Conservation (phyloP, 1,140 invertebrate species). For the Ips typographus region DNA sequence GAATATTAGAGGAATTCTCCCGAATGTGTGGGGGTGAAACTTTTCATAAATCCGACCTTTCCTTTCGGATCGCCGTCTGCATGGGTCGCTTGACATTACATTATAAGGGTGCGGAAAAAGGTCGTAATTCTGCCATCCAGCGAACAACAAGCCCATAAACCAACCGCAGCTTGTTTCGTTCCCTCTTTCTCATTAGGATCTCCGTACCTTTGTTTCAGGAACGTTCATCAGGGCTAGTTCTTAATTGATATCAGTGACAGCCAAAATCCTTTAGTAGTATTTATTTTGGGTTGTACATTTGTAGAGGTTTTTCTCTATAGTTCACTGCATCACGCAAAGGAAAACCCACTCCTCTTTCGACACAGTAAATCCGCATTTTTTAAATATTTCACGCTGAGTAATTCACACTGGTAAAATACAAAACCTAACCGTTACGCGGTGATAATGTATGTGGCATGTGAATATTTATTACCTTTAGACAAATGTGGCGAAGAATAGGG, state of each 20-base stretch:
- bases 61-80: constrained; percentile 19
- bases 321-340: no score
- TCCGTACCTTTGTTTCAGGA: constrained; percentile 1
- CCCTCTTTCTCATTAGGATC: neutral
- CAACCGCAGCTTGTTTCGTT: constrained; percentile 14
- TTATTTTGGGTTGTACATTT: no score
- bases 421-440: constrained; percentile 9
- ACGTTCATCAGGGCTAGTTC: neutral
- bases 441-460: constrained; percentile 37
- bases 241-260: neutral
- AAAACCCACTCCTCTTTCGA: constrained; percentile 5
- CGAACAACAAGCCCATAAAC: constrained; percentile 35
- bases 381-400: constrained; percentile 34
- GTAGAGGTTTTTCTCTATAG: no score
- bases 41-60: constrained; percentile 36
- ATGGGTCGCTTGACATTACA: constrained; percentile 34
- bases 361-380: constrained; percentile 23
- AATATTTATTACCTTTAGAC: constrained; percentile 31
- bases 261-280: neutral
- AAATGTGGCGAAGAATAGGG: constrained; percentile 18
- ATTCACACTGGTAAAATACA: constrained; percentile 28
- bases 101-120: constrained; percentile 37
- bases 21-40: constrained; percentile 19
- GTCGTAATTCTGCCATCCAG: constrained; percentile 33
- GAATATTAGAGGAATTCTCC: constrained; percentile 29